Conservation (phyloP, 2,113 vertebrate species). For the Ctenodactylus gundi region DNA sequence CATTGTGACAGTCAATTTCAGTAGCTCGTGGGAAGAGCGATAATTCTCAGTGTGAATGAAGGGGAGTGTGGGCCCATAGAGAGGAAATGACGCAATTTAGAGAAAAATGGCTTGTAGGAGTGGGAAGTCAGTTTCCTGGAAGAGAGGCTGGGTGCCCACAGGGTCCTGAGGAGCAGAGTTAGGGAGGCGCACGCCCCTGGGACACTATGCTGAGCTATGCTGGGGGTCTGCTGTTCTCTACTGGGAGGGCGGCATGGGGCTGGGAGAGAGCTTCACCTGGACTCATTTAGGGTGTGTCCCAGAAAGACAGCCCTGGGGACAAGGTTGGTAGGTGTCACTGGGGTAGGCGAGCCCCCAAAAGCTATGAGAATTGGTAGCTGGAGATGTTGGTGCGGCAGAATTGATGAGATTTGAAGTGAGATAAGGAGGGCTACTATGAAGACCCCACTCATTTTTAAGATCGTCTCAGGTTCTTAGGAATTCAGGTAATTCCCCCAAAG, state of each 20-base stretch:
- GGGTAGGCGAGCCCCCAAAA: neutral
- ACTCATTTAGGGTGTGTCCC: rapidly evolving
- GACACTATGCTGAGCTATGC: too few relatives aligned
- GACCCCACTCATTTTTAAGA: neutral
- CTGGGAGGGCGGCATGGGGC: rapidly evolving
- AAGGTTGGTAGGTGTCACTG: neutral
- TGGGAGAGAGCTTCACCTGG: neutral
- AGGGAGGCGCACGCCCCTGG: neutral
- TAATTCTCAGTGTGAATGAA: neutral
- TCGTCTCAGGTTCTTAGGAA: neutral
- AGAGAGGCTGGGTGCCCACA: neutral
- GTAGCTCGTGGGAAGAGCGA: neutral
- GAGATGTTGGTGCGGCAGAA: neutral
- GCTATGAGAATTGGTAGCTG: too few relatives aligned
- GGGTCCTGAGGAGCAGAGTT: neutral
- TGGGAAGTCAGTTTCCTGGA: neutral
- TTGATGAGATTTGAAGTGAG: neutral
- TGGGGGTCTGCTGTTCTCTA: rapidly evolving
- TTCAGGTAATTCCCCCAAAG: neutral
- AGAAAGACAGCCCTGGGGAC: rapidly evolving
- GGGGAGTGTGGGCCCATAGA: neutral
- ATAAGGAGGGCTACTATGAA: neutral
- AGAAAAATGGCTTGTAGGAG: constrained; percentile 33
- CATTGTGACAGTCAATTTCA: rapidly evolving
- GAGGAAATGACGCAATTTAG: constrained; percentile 33